Evolutionary conservation across 2,888 invertebrate species (phyloP).

Genomic region (Lycophotia porphyrea): DNA sequence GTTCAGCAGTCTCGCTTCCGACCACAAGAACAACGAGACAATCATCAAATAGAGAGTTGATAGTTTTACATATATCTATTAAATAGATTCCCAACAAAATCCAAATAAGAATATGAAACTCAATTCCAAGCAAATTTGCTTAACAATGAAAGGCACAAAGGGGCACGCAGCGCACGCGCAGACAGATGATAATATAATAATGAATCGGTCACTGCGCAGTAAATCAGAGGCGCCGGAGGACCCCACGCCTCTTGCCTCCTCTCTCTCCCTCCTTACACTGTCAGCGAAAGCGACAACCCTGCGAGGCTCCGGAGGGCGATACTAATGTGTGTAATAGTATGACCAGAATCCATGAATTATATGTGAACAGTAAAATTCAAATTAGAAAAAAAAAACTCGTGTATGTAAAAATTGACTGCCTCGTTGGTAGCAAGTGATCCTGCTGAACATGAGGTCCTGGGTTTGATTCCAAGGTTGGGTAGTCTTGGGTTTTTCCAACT

Average conservation of each 20-base stretch:
- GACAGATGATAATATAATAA: constrained; percentile 73
- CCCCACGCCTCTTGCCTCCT: constrained; percentile 54
- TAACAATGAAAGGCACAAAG: constrained; percentile 44
- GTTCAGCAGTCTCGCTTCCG: neutral
- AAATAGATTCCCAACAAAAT: neutral
- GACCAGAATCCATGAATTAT: constrained; percentile 30
- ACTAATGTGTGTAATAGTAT: constrained; percentile 67
- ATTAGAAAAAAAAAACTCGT: neutral
- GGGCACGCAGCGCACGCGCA: constrained; percentile 50
- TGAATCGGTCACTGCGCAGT: constrained; percentile 72
- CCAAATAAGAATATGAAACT: neutral
- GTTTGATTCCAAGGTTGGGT: neutral
- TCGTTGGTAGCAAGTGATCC: neutral
- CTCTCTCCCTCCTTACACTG: constrained; percentile 63
- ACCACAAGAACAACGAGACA: neutral
- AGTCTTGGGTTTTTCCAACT: neutral
- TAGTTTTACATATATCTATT: neutral
- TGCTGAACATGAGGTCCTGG: neutral
- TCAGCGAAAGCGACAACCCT: constrained; percentile 75
- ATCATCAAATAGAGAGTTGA: neutral
- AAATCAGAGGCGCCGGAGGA: constrained; percentile 69
- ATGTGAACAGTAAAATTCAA: neutral
- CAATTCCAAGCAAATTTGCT: constrained; percentile 15
- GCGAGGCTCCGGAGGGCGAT: constrained; percentile 62
- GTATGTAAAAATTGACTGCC: neutral